Conservation (phyloP, 2,113 vertebrate genomes). For the Corythaeola cristata region DNA sequence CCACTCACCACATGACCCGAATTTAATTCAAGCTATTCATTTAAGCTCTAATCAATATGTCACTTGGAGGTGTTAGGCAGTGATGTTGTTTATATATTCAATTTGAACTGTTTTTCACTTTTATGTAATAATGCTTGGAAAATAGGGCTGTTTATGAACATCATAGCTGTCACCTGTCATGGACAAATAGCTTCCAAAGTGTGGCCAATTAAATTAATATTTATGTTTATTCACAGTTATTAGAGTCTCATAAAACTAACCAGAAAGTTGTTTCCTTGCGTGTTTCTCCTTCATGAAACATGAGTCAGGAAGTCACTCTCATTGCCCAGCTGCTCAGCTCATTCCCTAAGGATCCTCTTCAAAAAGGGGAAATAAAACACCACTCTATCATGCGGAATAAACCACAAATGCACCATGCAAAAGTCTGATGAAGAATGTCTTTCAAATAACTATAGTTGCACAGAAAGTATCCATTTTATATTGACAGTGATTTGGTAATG, state of each 20-base stretch:
- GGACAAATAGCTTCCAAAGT: slow-evolving; percentile 3
- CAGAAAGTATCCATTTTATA: background rate
- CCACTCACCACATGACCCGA: background rate
- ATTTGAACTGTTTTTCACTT: slow-evolving; percentile 9
- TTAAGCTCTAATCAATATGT: slow-evolving; percentile 51
- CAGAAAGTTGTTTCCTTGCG: background rate
- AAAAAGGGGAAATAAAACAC: background rate
- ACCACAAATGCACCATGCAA: background rate
- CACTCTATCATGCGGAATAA: background rate
- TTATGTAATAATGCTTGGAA: slow-evolving; percentile 17
- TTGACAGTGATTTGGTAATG: background rate
- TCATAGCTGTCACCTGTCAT: slow-evolving; percentile 30
- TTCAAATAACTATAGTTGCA: slow-evolving; percentile 1
- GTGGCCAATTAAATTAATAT: slow-evolving; percentile 36
- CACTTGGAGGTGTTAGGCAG: background rate
- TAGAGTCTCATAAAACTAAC: background rate
- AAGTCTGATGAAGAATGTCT: background rate
- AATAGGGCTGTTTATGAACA: slow-evolving; percentile 15
- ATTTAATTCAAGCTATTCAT: slow-evolving; percentile 15
- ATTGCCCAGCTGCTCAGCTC: background rate
- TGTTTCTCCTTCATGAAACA: slow-evolving; percentile 42
- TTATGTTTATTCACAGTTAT: slow-evolving; percentile 31
- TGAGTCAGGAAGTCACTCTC: background rate
- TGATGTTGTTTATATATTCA: slow-evolving; percentile 30
- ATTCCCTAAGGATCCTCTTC: slow-evolving; percentile 13